phyloP scores from a whole-genome alignment of 2,888 invertebrate species.

The Polyommatus iphigenia region DNA sequence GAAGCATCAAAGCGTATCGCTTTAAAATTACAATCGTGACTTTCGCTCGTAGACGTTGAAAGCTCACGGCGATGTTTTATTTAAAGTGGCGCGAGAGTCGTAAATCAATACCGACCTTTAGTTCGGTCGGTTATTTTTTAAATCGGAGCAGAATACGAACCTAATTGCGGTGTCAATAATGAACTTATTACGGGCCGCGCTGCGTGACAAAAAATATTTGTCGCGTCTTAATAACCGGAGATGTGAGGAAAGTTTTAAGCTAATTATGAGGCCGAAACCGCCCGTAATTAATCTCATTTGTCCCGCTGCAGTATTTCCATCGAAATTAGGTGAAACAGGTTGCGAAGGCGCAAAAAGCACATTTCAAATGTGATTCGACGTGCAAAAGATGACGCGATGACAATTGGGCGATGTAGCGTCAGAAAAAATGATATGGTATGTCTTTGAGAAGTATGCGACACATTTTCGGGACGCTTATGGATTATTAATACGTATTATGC shows the following conservation, averaged over 20 bases:
- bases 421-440: conserved; percentile 43
- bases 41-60: conserved; percentile 71
- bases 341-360: conserved; percentile 53
- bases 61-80: conserved; percentile 77
- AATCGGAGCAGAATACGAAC: conserved; percentile 60
- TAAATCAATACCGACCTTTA: conserved; percentile 72
- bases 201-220: conserved; percentile 40
- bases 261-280: conserved; percentile 57
- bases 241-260: conserved; percentile 48
- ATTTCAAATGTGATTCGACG: conserved; percentile 58
- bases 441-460: conserved; percentile 17
- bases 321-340: conserved; percentile 67
- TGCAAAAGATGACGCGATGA: conserved; percentile 75
- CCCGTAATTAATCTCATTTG: conserved; percentile 65
- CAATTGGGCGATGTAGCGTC: conserved; percentile 66
- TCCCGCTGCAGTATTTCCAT: conserved; percentile 64
- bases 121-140: conserved; percentile 66
- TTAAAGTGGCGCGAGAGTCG: conserved; percentile 69
- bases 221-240: conserved; percentile 39
- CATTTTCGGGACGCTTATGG: background rate
- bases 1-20: conserved; percentile 68
- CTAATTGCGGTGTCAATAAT: conserved; percentile 56
- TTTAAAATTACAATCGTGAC: conserved; percentile 79
- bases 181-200: conserved; percentile 27
- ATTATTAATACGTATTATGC: conserved; percentile 19